A percentile compares a stretch with the other conserved stretches of the same genome.
These are phyloP conservation scores for Cosmopolites sordidus DNA, from an alignment of 2,888 invertebrate genomes.

Conservation along the genomic window DNA sequence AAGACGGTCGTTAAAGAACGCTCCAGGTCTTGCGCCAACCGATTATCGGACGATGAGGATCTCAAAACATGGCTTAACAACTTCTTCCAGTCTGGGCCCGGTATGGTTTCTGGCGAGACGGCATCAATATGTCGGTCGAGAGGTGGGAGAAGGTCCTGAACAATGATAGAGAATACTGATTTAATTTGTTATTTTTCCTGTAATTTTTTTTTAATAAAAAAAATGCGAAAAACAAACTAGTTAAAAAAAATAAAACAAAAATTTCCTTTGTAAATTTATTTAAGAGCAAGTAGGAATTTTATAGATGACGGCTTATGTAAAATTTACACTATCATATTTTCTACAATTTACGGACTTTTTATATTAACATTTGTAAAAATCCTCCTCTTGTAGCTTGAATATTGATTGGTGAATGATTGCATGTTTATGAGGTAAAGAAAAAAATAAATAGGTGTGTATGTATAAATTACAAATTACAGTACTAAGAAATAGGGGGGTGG, in stretches of 20 bases:
- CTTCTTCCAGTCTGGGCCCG: too few species aligned
- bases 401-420: constrained; percentile 35
- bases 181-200: too few species aligned
- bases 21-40: too few species aligned
- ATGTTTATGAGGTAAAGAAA: constrained; percentile 34
- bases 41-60: too few species aligned
- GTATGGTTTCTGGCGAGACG: too few species aligned
- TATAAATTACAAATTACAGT: constrained; percentile 36
- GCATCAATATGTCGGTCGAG: too few species aligned
- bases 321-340: constrained; percentile 36
- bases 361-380: constrained; percentile 33
- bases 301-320: constrained; percentile 37
- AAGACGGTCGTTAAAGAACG: too few species aligned
- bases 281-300: constrained; percentile 39
- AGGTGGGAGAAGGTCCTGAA: too few species aligned
- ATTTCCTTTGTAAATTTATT: constrained; percentile 35
- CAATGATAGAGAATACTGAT: too few species aligned
- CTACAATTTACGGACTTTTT: constrained; percentile 33
- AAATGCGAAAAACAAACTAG: too few species aligned
- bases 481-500: constrained; percentile 25
- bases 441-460: constrained; percentile 36
- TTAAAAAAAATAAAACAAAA: not conserved
- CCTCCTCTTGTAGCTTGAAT: constrained; percentile 27
- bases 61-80: too few species aligned
- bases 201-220: too few species aligned